A percentile compares a stretch with the other conserved stretches of the same genome.
These are phyloP conservation scores for Opisthocomus hoazin DNA, from an alignment of 2,113 vertebrate species.

Conservation along the genomic window DNA sequence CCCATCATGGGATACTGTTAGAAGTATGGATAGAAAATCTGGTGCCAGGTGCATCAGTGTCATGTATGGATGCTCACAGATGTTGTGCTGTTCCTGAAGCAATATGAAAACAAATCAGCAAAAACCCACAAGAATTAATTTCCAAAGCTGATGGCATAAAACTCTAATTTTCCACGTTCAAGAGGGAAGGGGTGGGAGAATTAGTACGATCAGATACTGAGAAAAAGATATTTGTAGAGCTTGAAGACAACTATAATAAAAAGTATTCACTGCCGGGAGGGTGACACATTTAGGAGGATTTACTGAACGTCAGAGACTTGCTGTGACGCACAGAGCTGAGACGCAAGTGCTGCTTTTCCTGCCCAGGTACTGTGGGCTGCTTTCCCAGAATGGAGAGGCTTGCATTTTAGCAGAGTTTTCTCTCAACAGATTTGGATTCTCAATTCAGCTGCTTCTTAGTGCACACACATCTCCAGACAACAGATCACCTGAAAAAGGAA, in stretches of 20 bases:
- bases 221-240: not conserved
- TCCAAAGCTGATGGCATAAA: not conserved
- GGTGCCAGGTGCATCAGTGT: not conserved
- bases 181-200: not conserved
- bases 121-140: not conserved
- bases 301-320: not conserved
- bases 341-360: not conserved
- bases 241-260: not conserved
- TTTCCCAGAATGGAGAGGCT: not conserved
- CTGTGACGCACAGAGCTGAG: not conserved
- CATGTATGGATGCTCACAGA: not conserved
- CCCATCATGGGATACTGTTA: not conserved
- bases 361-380: not conserved
- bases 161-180: not conserved
- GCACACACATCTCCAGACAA: not conserved
- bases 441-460: not conserved
- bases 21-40: not conserved
- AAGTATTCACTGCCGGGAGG: not conserved
- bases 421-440: not conserved
- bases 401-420: not conserved
- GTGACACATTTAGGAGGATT: not conserved
- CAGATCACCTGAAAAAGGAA: not conserved
- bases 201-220: not conserved
- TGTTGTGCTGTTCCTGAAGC: not conserved
- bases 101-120: not conserved